phyloP scores from a whole-genome alignment of 2,797 vertebrate species.

The Simalia tracyae region DNA sequence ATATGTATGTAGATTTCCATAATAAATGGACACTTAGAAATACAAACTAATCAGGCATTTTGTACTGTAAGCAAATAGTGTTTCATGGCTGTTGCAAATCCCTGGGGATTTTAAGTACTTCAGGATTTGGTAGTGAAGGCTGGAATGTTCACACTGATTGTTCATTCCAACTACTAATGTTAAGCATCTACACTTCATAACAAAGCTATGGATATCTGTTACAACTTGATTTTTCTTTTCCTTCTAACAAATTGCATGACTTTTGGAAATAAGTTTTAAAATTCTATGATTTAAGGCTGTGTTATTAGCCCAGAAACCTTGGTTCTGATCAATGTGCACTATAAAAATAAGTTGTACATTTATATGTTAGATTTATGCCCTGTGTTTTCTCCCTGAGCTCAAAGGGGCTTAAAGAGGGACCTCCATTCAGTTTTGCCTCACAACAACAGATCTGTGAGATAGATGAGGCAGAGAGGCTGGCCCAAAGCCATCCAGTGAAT shows the following conservation, averaged over 20 bases:
- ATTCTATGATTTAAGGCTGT: constrained; percentile 63
- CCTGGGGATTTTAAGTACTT: not conserved
- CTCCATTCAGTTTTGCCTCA: not conserved
- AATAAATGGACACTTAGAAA: not conserved
- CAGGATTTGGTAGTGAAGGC: not conserved
- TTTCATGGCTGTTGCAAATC: not conserved
- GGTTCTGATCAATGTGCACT: constrained; percentile 50
- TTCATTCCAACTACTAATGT: not conserved
- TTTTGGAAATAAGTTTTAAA: constrained; percentile 60
- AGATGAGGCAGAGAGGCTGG: not conserved
- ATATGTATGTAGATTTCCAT: not conserved
- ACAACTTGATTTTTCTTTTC: constrained; percentile 57
- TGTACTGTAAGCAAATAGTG: not conserved
- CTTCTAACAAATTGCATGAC: constrained; percentile 56
- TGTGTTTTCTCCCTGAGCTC: constrained; percentile 44
- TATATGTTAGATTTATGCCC: constrained; percentile 30
- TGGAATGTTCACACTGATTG: constrained; percentile 8
- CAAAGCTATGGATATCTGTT: constrained; percentile 57
- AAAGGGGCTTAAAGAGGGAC: not conserved
- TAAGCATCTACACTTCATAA: constrained; percentile 54
- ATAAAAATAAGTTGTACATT: constrained; percentile 53
- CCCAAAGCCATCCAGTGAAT: not conserved
- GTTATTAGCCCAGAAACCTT: constrained; percentile 64
- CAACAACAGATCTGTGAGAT: not conserved
- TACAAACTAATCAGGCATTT: not conserved